Base-by-base conservation (phyloP, 2,797 vertebrate genomes). In the Paedocypris micromegethes region DNA sequence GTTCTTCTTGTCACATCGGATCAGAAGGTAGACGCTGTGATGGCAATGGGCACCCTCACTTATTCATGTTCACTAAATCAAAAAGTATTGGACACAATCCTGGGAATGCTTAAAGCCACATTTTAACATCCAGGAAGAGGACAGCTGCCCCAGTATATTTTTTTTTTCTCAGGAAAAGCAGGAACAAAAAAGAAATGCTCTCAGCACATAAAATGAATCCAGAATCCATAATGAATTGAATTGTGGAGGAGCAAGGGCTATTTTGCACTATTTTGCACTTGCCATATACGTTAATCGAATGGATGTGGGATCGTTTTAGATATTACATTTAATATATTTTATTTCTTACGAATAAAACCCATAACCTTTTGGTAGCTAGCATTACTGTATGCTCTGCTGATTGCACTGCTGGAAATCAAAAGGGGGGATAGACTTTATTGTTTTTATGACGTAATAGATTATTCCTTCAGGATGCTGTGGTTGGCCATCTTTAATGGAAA, bases 381-480 rank as follows among this genome's bases (percentile, higher is more conserved):
- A 23, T 23, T 23, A 23, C 23, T 23, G 23, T 23, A 23, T 23
- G 23, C 23, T 23, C 23, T 23, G 23, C 23, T 23, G 23, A 23
- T 23, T 23, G 23, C 23, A 23, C 23, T 23, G 23, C 23, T 23
- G 23, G 23, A 23, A 23, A 23, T 1, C 23, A 23, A 23, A 23
- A 23, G 23, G 23, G 23, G 68, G 56, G 60, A 45, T 49, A 66
- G 53, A 53, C 66, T 48, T 62, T 71, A 58, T 41, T 43, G 6
- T 67, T 67, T 78, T 75, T 73, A 69, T 53, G 64, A 38, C 45
- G 38, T 57, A 55, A 69, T 77, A 58, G 47, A 77, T 79, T 73
- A 75, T 75, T 75, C 73, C 73, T 66, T 5, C 23, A n/a, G 43
- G 50, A 52, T 51, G 5, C 42, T 57, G 57, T 60, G 51, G 59